Evolutionary conservation across 1,140 invertebrate genomes (phyloP).

Genomic region (Brachionus angularis): DNA sequence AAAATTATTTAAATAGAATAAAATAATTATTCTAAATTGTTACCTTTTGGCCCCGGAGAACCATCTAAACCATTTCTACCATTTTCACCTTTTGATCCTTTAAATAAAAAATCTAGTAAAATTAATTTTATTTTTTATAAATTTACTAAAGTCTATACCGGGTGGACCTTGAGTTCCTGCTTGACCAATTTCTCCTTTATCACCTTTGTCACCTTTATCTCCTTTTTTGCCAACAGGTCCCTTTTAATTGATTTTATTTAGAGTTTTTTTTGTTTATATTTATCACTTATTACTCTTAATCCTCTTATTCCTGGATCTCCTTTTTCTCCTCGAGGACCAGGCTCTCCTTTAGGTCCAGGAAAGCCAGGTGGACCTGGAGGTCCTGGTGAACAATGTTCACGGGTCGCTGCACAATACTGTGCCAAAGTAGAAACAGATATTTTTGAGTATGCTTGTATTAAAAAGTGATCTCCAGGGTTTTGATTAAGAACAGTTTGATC

Average conservation of each 20-base stretch:
- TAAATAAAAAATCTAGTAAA: neutral
- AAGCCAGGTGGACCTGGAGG: conserved; percentile 32
- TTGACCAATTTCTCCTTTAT: conserved; percentile 5
- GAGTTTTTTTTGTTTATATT: neutral
- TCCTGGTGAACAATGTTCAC: conserved; percentile 30
- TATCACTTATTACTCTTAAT: neutral
- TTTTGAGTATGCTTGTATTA: conserved; percentile 40
- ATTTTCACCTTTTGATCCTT: neutral
- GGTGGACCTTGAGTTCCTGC: neutral
- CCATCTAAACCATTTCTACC: conserved; percentile 12
- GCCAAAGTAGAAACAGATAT: conserved; percentile 38
- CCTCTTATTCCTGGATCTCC: conserved; percentile 11
- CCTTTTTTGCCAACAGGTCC: conserved; percentile 2
- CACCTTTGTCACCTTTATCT: neutral
- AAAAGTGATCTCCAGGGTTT: conserved; percentile 38
- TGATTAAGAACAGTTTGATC: neutral
- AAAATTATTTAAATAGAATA: neutral
- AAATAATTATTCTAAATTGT: neutral
- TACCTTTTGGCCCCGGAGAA: neutral
- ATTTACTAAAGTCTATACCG: neutral
- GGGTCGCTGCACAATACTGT: conserved; percentile 30
- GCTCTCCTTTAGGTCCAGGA: conserved; percentile 36
- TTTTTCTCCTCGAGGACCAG: conserved; percentile 11
- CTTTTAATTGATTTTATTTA: neutral
- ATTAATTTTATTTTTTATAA: neutral